Base-by-base conservation (phyloP, 1,140 invertebrate genomes). In the Bombus superbus region DNA sequence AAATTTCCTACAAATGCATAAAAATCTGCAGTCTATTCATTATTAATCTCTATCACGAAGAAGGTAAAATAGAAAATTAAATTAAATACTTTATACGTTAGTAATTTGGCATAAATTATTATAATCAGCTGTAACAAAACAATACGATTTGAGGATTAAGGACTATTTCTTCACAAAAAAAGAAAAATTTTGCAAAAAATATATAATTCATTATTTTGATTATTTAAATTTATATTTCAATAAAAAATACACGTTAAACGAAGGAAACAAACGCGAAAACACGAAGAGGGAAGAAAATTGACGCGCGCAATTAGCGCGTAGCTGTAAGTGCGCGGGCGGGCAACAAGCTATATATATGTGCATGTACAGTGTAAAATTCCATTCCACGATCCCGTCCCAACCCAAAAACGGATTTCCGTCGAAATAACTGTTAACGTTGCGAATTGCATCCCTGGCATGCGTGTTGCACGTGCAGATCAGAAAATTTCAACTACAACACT, bases 401-500 rank as follows among this genome's bases (percentile, higher is more conserved):
- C 18, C 80, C 75, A 83, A 86, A 90, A 90, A 78, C 88, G 88
- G 81, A 89, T 89, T 86, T 89, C 77, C 89, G 76, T 28, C 74
- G 85, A 85, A 90, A 86, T 89, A 87, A 90, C 86, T 88, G 86
- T 90, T 82, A 88, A 88, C 88, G 80, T 77, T 86, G 81, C 77
- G 66, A 81, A 90, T 85, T 83, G 88, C 85, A 86, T 89, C 81
- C 79, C 66, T 44, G 89, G 89, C 57, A 89, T 89, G 78, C 69
- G 38, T 32, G 71, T 22, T 74, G 57, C 81, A 77, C 68, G 72
- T 13, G 81, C 38, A 44, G 75, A 79, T 66, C 40, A 79, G 88
- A 85, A 90, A 90, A 90, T 90, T 89, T 90, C 85, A 44, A 42
- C 79, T 71, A 80, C 75, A 73, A 85, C 59, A 64, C 72, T 75